Evolutionary conservation across 1,140 invertebrate genomes (phyloP).

Genomic region (Matsumurasca onukii): DNA sequence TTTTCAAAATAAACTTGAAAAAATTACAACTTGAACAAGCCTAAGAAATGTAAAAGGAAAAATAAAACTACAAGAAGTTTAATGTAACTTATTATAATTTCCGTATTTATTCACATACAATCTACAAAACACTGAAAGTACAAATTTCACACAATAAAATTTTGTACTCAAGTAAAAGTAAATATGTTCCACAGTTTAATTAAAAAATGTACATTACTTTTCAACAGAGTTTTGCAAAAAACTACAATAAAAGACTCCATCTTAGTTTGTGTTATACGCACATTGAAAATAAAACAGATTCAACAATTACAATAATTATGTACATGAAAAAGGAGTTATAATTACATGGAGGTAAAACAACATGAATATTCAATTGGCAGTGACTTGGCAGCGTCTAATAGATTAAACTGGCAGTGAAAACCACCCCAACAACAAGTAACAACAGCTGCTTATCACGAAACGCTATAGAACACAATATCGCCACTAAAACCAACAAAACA

Average conservation of each 20-base stretch:
- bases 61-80: background rate
- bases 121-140: conserved; percentile 31
- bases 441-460: background rate
- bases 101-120: conserved; percentile 28
- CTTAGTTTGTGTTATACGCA: too few species aligned
- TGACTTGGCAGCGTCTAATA: conserved; percentile 21
- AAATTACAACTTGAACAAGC: too few species aligned
- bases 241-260: too few species aligned
- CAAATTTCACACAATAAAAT: conserved; percentile 20
- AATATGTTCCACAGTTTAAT: too few species aligned
- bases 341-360: background rate
- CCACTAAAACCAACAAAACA: too few species aligned
- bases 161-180: conserved; percentile 24
- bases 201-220: too few species aligned
- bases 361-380: conserved; percentile 10
- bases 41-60: too few species aligned
- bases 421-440: background rate
- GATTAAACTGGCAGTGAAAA: background rate
- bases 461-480: too few species aligned
- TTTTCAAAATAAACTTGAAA: too few species aligned
- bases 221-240: too few species aligned
- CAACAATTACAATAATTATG: too few species aligned
- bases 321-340: background rate
- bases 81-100: conserved; percentile 21
- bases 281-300: too few species aligned